These are phyloP conservation scores for Trachelus troglodyta DNA, from an alignment of 2,888 invertebrate genomes.

Conservation along the genomic window DNA sequence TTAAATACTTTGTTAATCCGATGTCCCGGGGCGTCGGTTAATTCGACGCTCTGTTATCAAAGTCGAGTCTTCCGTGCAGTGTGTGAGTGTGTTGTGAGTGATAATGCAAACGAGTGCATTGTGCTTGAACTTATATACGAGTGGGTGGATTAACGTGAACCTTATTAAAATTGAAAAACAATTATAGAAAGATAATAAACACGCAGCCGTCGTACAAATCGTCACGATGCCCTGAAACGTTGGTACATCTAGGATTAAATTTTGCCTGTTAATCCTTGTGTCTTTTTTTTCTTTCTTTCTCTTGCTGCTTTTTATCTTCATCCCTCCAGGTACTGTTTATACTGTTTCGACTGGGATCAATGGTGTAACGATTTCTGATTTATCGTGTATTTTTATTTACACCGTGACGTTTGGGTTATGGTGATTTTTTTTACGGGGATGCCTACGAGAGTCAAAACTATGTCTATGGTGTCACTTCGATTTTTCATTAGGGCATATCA, in stretches of 20 bases:
- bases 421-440: background rate
- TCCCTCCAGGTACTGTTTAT: background rate
- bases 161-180: background rate
- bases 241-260: background rate
- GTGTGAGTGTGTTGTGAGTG: background rate
- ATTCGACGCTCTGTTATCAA: slow-evolving; percentile 6
- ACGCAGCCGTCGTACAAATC: background rate
- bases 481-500: slow-evolving; percentile 33
- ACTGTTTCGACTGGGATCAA: background rate
- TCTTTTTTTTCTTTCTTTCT: background rate
- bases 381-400: background rate
- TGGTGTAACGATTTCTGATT: background rate
- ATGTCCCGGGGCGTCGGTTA: background rate
- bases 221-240: background rate
- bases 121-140: background rate
- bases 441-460: background rate
- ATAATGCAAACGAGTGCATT: background rate
- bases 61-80: slow-evolving; percentile 5
- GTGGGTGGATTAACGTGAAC: background rate
- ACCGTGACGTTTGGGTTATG: background rate
- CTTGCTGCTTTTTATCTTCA: background rate
- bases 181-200: background rate
- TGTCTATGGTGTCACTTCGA: slow-evolving; percentile 21
- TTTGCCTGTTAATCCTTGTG: background rate
- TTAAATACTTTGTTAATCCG: background rate